Percentiles rank a stretch among this genome's conserved stretches.
phyloP scores from a whole-genome alignment of 2,888 invertebrate species.

The Microctonus brassicae region DNA sequence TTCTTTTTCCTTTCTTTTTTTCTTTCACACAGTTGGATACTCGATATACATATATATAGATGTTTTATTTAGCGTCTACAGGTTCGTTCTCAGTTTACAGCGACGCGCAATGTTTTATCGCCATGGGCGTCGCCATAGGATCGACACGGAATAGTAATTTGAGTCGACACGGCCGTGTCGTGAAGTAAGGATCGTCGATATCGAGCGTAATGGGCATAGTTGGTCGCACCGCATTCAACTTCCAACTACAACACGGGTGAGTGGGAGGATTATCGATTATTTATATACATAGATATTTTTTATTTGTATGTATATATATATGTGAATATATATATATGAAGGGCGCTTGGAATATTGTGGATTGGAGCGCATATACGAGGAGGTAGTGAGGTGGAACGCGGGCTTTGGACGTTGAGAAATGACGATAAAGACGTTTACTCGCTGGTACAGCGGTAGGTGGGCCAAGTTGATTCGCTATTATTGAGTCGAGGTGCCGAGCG shows the following conservation, averaged over 20 bases:
- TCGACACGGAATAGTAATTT: slow-evolving; percentile 35
- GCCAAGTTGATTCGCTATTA: slow-evolving; percentile 4
- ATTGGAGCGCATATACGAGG: background rate
- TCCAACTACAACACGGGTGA: background rate
- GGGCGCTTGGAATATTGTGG: slow-evolving; percentile 8
- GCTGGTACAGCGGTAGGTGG: slow-evolving; percentile 28
- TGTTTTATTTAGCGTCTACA: slow-evolving; percentile 6
- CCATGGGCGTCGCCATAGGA: slow-evolving; percentile 24
- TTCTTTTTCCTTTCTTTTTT: background rate
- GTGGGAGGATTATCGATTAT: slow-evolving; percentile 5
- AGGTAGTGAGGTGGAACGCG: too few species aligned
- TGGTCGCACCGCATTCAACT: slow-evolving; percentile 9
- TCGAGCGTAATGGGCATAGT: slow-evolving; percentile 20
- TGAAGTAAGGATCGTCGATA: slow-evolving; percentile 25
- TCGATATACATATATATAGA: slow-evolving; percentile 5
- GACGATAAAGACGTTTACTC: slow-evolving; percentile 19
- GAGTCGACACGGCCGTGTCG: slow-evolving; percentile 31
- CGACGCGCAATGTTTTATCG: slow-evolving; percentile 16
- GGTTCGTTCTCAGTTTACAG: slow-evolving; percentile 5
- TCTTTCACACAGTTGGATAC: background rate
- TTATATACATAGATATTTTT: too few species aligned
- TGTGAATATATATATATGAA: background rate
- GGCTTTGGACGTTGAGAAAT: slow-evolving; percentile 23
- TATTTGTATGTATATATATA: too few species aligned
- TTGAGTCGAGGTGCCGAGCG: slow-evolving; percentile 20